phyloP scores from a whole-genome alignment of 2,888 invertebrate genomes.

The Drosophila sordidula region DNA sequence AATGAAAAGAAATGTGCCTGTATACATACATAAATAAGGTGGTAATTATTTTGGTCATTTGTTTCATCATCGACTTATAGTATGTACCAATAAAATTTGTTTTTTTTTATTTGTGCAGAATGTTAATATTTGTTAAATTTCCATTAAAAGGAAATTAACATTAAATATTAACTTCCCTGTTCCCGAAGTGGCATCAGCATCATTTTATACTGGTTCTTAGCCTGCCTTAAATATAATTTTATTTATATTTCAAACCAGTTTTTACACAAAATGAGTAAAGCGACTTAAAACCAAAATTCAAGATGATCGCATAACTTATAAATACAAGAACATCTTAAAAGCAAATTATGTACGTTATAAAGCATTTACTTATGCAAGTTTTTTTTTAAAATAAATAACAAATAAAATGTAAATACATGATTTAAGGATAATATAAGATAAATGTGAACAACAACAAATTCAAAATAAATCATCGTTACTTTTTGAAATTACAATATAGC shows the following conservation, averaged over 20 bases:
- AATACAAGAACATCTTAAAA: background rate
- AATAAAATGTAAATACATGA: too few relatives aligned
- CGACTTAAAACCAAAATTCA: background rate
- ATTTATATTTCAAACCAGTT: constrained; percentile 34
- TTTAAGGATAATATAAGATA: too few relatives aligned
- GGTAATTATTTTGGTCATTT: constrained; percentile 3
- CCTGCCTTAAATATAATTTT: background rate
- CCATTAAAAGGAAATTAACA: background rate
- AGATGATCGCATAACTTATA: background rate
- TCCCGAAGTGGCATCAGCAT: constrained; percentile 2
- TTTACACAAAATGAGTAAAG: constrained; percentile 1
- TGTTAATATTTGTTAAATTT: background rate
- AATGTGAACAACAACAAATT: too few relatives aligned
- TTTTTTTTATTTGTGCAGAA: background rate
- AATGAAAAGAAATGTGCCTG: background rate
- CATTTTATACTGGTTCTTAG: constrained; percentile 27
- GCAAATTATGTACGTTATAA: too few relatives aligned
- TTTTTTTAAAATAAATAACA: too few relatives aligned
- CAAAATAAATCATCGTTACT: too few relatives aligned
- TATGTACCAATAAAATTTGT: background rate
- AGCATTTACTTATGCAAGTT: too few relatives aligned
- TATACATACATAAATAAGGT: background rate
- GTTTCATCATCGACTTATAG: background rate
- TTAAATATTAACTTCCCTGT: background rate
- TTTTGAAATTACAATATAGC: too few relatives aligned